Conservation (phyloP, 2,888 invertebrate genomes). For the Pasiphila rectangulata region DNA sequence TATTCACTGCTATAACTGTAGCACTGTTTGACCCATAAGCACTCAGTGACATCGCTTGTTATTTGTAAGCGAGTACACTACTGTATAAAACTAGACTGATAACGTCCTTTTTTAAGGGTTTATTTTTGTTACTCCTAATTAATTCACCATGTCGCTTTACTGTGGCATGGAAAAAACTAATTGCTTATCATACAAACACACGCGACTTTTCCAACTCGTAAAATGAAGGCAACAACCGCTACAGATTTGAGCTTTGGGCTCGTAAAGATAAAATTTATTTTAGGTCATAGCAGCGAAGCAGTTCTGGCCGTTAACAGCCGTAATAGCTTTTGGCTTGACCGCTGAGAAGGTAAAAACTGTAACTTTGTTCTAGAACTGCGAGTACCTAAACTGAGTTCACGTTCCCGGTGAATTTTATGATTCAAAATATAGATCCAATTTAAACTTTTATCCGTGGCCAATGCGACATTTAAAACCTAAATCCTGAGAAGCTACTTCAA, state of each 20-base stretch:
- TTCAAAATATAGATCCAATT: slow-evolving; percentile 47
- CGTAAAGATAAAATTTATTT: slow-evolving; percentile 11
- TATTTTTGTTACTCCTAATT: slow-evolving; percentile 26
- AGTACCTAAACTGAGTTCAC: slow-evolving; percentile 24
- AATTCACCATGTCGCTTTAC: slow-evolving; percentile 15
- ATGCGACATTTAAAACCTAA: slow-evolving; percentile 59
- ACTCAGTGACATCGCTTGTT: slow-evolving; percentile 47
- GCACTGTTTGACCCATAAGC: slow-evolving; percentile 46
- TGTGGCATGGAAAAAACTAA: neutral
- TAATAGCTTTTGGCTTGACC: slow-evolving; percentile 29
- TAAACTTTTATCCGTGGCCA: slow-evolving; percentile 50
- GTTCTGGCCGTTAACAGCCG: slow-evolving; percentile 17
- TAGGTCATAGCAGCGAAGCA: slow-evolving; percentile 12
- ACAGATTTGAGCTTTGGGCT: slow-evolving; percentile 6
- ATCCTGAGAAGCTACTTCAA: slow-evolving; percentile 66
- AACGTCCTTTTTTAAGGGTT: slow-evolving; percentile 24
- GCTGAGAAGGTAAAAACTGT: slow-evolving; percentile 28
- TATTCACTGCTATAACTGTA: neutral
- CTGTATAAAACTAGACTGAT: slow-evolving; percentile 32
- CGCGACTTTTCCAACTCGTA: neutral
- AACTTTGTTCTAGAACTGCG: slow-evolving; percentile 17
- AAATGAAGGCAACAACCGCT: slow-evolving; percentile 1
- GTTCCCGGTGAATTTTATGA: slow-evolving; percentile 37
- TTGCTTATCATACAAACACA: slow-evolving; percentile 2
- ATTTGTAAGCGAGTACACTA: slow-evolving; percentile 26